Conservation (phyloP, 2,113 vertebrate species). For the Actenoides hombroni region DNA sequence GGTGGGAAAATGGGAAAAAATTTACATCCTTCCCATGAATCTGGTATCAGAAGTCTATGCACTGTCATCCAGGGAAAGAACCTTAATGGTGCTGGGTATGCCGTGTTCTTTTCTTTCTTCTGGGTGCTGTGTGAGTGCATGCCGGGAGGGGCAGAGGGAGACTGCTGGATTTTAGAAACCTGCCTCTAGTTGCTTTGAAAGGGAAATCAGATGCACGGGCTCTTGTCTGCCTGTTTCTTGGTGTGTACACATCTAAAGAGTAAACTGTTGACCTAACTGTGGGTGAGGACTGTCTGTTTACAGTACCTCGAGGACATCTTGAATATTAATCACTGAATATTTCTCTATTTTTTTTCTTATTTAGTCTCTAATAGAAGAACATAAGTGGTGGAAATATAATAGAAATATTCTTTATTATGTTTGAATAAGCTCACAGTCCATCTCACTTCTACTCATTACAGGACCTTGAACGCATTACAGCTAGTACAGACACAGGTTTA, state of each 20-base stretch:
- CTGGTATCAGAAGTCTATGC: not conserved
- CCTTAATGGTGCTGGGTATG: not conserved
- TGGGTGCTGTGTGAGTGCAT: not conserved
- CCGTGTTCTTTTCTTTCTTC: not conserved
- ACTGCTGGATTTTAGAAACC: not conserved
- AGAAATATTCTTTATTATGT: not conserved
- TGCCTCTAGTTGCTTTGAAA: not conserved
- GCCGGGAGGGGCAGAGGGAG: not conserved
- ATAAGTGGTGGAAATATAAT: not conserved
- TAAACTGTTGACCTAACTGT: not conserved
- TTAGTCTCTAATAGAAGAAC: not conserved
- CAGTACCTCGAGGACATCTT: not conserved
- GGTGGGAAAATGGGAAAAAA: not conserved
- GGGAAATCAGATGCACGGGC: not conserved
- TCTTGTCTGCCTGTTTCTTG: not conserved
- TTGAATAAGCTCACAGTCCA: not conserved
- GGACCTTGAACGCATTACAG: not conserved
- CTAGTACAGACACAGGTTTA: not conserved
- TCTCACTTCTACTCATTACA: not conserved
- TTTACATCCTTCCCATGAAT: rapidly evolving
- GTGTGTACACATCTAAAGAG: not conserved
- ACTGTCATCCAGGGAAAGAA: not conserved
- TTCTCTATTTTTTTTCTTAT: not conserved
- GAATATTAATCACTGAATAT: not conserved
- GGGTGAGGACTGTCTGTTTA: not conserved